phyloP scores from a whole-genome alignment of 2,888 invertebrate genomes.

The Apamea epomidion region DNA sequence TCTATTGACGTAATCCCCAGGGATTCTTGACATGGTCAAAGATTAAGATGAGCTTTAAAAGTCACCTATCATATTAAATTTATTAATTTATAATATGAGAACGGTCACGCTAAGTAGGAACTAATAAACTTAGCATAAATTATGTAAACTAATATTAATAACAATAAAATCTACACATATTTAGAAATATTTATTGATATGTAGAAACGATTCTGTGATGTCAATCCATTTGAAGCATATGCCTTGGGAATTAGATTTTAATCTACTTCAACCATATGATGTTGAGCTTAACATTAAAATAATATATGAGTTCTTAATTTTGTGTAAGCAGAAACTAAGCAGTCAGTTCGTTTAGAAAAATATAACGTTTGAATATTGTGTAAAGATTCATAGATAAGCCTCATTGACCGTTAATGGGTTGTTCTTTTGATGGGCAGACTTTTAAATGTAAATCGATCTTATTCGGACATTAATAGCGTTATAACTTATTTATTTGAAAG shows the following conservation, averaged over 20 bases:
- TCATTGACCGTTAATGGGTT: background rate
- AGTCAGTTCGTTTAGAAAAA: background rate
- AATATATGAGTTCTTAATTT: background rate
- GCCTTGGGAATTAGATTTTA: slow-evolving; percentile 27
- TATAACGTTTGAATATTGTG: background rate
- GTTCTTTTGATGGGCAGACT: background rate
- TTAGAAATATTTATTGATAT: slow-evolving; percentile 55
- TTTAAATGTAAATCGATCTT: background rate
- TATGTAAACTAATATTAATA: slow-evolving; percentile 56
- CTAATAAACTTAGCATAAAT: slow-evolving; percentile 63
- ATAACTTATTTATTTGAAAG: background rate
- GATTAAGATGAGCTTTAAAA: slow-evolving; percentile 60
- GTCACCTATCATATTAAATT: slow-evolving; percentile 47
- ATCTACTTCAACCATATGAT: slow-evolving; percentile 11
- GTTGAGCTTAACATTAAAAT: background rate
- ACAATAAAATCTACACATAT: slow-evolving; percentile 53
- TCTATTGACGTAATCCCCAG: slow-evolving; percentile 57
- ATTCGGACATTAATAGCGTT: background rate
- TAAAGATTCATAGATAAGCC: background rate
- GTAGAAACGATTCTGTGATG: slow-evolving; percentile 36
- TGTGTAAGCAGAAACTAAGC: background rate
- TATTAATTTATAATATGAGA: slow-evolving; percentile 60
- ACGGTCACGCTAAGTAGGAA: slow-evolving; percentile 61
- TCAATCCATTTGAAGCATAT: slow-evolving; percentile 35
- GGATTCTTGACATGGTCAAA: slow-evolving; percentile 55